A percentile compares a stretch with the other conserved stretches of the same genome.
phyloP scores from a whole-genome alignment of 2,113 vertebrate species.

The Oceanodroma tethys region DNA sequence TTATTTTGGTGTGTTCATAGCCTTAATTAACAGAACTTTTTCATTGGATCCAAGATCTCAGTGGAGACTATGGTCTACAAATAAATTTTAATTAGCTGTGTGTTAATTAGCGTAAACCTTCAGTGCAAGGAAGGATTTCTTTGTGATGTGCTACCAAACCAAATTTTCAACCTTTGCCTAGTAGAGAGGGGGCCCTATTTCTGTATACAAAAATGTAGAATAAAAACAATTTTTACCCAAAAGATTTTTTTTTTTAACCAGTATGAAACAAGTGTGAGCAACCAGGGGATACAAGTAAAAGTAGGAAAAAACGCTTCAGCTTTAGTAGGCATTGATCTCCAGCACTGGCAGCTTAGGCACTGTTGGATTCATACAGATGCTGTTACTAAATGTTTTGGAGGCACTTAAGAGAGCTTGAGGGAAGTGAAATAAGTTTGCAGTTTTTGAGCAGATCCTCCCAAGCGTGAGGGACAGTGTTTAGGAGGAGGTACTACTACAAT shows the following conservation, averaged over 20 bases:
- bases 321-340: not conserved
- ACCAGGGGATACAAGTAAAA: not conserved
- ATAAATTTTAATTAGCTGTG: not conserved
- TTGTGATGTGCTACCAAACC: not conserved
- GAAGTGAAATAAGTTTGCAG: not conserved
- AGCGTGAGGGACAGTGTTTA: not conserved
- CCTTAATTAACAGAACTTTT: not conserved
- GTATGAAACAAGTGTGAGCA: not conserved
- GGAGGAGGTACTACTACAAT: not conserved
- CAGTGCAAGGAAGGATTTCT: not conserved
- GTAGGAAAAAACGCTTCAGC: not conserved
- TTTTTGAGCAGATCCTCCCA: not conserved
- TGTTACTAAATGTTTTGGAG: not conserved
- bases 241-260: not conserved
- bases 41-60: not conserved
- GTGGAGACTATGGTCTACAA: not conserved
- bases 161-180: not conserved
- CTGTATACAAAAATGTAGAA: not conserved
- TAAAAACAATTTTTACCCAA: not conserved
- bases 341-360: not conserved
- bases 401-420: not conserved
- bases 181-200: not conserved
- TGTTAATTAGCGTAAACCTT: not conserved
- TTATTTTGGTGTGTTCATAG: not conserved
- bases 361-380: not conserved